Base-by-base conservation (phyloP, 2,888 invertebrate genomes). In the Pachliopta kotzebuea region DNA sequence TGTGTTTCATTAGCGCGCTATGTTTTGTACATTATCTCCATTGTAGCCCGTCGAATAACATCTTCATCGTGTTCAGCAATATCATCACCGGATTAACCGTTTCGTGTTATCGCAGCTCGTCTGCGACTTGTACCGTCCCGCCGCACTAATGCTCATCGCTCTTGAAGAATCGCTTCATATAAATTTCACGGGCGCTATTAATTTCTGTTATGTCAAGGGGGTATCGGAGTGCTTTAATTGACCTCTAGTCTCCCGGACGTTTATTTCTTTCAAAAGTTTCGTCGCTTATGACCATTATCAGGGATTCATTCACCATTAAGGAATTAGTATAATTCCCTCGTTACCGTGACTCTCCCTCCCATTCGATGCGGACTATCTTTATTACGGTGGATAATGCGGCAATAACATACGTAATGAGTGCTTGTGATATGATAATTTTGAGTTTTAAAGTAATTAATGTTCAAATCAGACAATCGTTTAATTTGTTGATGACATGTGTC, bases 161-260 rank as follows among this genome's bases (percentile, higher is more conserved):
- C 69, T 74, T 70, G 77, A 83, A 86, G 85, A 86, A 89, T 88
- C 76, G 81, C 81, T 83, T 82, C 80, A 84, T 85, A 87, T 85
- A 88, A 87, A 87, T 88, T 79, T 86, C 80, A 79, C 73, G 60
- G 74, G 76, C 82, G 81, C 86, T 84, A 88, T 88, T 88, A 88
- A 88, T 88, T 84, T 82, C 72, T 77, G 81, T 84, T 83, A 82
- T 84, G 81, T 83, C 80, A 79, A 79, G 80, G 74, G 59, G 78
- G 71, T 81, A 86, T 86, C 83, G 80, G 75, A 70, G 75, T 67
- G 76, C 74, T 79, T 84, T 87, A 83, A 86, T 86, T 88, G 85
- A 87, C 81, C 84, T 80, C 72, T 74, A 72, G 72, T 69, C 70
- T 67, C 68, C 67, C 62, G 65, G 67, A 69, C 70, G 69, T 72